Evolutionary conservation across 2,888 invertebrate genomes (phyloP), one percentile per base, ranked within the genome.

Genomic region (Andrena hattorfiana): DNA sequence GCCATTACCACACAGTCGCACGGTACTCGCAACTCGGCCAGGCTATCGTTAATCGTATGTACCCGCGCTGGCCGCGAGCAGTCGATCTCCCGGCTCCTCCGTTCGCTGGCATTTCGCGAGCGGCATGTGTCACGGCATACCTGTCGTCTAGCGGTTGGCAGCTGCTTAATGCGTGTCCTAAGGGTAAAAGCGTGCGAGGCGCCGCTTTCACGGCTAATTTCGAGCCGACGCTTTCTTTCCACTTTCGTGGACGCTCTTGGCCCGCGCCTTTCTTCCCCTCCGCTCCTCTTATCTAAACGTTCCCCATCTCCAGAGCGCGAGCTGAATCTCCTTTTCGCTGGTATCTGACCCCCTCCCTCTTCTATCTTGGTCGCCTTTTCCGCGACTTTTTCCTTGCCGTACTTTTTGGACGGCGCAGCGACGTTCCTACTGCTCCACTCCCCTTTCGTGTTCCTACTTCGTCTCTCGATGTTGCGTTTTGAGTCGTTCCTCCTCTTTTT

Each of bases 131-230:
- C 82, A 75, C 70, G 82, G 86, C 90, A 89, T 90, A 90, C 89
- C 88, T 90, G 87, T 89, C 90, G 89, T 89, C 89, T 91, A 89
- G 88, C 87, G 77, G 84, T 88, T 81, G 85, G 77, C 91, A 91
- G 90, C 88, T 90, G 89, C 86, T 89, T 86, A 87, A 87, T 81
- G 86, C 81, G 77, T 77, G 81, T 80, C 79, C 76, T 74, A 74
- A 82, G 83, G 83, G 80, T 77, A 83, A 83, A 77, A 74, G 66
- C 60, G 54, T 56, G 42, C 67, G 73, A 70, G 32, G 23, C 74
- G 68, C 60, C 54, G 74, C 76, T 83, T 84, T 83, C 83, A 62
- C 74, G 77, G 77, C 74, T 85, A 79, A 84, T 84, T 84, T 84
- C 83, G 75, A 81, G 23, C 42, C 48, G 49, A 23, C 48, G 32